Base-by-base conservation (phyloP, 2,888 invertebrate species). In the Scaptomyza tumidula region DNA sequence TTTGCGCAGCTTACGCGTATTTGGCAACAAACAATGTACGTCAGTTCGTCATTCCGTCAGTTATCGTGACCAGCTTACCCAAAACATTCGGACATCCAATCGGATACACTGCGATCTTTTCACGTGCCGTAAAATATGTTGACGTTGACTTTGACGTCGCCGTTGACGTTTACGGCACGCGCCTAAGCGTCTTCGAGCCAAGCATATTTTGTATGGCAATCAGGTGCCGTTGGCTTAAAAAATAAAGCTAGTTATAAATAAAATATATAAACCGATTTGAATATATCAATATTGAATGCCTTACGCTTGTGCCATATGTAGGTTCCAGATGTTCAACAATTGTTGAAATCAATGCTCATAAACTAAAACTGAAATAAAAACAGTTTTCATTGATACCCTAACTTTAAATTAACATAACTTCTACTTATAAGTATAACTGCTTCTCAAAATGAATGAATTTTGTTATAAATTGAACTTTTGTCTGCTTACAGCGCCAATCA, bases 401-500 rank as follows among this genome's bases (percentile, higher is more conserved):
- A 27, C 6, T 6, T n/a, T n/a, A n/a, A n/a, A n/a, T n/a, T n/a
- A n/a, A n/a, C n/a, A n/a, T n/a, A n/a, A n/a, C n/a, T n/a, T n/a
- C n/a, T n/a, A n/a, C n/a, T n/a, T n/a, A n/a, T n/a, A n/a, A n/a
- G n/a, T n/a, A n/a, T 19, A 27, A 27, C 6, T 6, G 6, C 27
- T n/a, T n/a, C n/a, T 27, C 6, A 6, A 27, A 27, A 27, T n/a
- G 27, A 19, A 19, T 19, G 24, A 24, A 24, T 5, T 24, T 24
- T 24, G 24, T 24, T 24, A 24, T 24, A 4, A 2, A 0, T 24
- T 24, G 3, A 5, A 24, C 24, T 19, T 19, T 19, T 19, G 1
- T 19, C 19, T 19, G 1, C 31, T 86, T 90, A 9, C 86, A 91
- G 91, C 70, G 85, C 90, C 72, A 85, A 85, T 75, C 91, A 91